phyloP scores from a whole-genome alignment of 1,140 invertebrate genomes.

The Monochamus saltuarius region DNA sequence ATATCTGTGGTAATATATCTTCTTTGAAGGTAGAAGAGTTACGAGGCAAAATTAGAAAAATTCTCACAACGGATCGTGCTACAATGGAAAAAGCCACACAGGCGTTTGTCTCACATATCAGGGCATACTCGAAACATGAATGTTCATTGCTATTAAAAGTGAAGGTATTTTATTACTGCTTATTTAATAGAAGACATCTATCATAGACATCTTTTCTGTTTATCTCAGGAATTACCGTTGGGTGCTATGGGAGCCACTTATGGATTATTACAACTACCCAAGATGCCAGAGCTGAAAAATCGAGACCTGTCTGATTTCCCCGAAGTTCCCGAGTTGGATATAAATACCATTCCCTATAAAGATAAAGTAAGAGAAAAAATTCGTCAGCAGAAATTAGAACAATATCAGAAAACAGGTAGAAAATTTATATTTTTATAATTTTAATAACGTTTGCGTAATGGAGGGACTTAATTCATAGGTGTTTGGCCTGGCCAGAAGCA shows the following conservation, averaged over 20 bases:
- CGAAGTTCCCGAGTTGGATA: slow-evolving; percentile 65
- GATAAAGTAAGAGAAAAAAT: slow-evolving; percentile 78
- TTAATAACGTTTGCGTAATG: neutral
- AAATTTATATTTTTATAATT: neutral
- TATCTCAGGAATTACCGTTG: slow-evolving; percentile 74
- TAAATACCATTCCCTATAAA: slow-evolving; percentile 77
- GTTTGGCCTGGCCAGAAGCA: slow-evolving; percentile 72
- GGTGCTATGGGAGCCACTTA: slow-evolving; percentile 84
- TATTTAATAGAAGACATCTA: neutral
- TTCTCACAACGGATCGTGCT: slow-evolving; percentile 69
- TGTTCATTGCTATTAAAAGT: slow-evolving; percentile 85
- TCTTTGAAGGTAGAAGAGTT: slow-evolving; percentile 39
- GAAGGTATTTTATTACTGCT: slow-evolving; percentile 58
- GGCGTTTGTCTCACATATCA: slow-evolving; percentile 95
- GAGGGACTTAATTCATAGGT: slow-evolving; percentile 26
- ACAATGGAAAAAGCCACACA: slow-evolving; percentile 85
- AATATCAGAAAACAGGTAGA: slow-evolving; percentile 70
- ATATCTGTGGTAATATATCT: slow-evolving; percentile 5
- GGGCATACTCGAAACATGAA: slow-evolving; percentile 94
- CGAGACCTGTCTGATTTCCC: slow-evolving; percentile 67
- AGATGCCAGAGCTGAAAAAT: slow-evolving; percentile 91
- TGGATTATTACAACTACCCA: slow-evolving; percentile 85
- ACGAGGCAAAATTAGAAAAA: slow-evolving; percentile 57
- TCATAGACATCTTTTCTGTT: slow-evolving; percentile 4
- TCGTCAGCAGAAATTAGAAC: slow-evolving; percentile 70